Evolutionary conservation across 1,140 invertebrate genomes (phyloP).

Genomic region (Uloborus diversus): DNA sequence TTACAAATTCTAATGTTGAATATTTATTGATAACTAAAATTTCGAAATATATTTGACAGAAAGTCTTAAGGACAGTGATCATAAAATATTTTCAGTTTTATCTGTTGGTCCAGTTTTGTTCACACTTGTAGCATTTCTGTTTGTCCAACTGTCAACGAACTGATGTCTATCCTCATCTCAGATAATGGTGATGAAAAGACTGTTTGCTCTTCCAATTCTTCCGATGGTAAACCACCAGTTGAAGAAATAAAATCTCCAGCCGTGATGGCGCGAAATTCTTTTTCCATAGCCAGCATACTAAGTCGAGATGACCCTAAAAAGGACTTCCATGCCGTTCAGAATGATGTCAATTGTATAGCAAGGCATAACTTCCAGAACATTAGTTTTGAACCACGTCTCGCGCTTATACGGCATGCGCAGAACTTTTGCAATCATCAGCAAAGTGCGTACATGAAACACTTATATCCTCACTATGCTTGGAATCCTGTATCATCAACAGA

Average conservation of each 20-base stretch:
- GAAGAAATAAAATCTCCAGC: slow-evolving; percentile 22
- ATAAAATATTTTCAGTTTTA: no score
- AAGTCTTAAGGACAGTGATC: no score
- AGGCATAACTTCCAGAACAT: slow-evolving; percentile 34
- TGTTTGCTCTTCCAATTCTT: slow-evolving; percentile 14
- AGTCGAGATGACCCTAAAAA: slow-evolving; percentile 64
- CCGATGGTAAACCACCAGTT: slow-evolving; percentile 13
- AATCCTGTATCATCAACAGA: slow-evolving; percentile 25
- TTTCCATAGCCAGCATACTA: slow-evolving; percentile 61
- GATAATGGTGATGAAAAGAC: slow-evolving; percentile 33
- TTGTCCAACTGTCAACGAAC: no score
- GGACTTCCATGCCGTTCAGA: background rate
- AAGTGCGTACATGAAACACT: slow-evolving; percentile 32
- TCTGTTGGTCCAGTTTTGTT: no score
- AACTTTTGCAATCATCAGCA: slow-evolving; percentile 40
- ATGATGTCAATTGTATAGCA: slow-evolving; percentile 22
- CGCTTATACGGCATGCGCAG: slow-evolving; percentile 14
- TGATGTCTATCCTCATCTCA: slow-evolving; percentile 36
- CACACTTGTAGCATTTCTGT: no score
- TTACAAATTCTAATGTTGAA: no score
- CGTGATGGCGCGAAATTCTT: slow-evolving; percentile 28
- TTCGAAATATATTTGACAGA: no score
- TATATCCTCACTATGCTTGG: slow-evolving; percentile 45
- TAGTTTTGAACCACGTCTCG: slow-evolving; percentile 23
- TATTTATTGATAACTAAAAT: no score